phyloP scores from a whole-genome alignment of 2,113 vertebrate genomes.

The Callorhinus ursinus region DNA sequence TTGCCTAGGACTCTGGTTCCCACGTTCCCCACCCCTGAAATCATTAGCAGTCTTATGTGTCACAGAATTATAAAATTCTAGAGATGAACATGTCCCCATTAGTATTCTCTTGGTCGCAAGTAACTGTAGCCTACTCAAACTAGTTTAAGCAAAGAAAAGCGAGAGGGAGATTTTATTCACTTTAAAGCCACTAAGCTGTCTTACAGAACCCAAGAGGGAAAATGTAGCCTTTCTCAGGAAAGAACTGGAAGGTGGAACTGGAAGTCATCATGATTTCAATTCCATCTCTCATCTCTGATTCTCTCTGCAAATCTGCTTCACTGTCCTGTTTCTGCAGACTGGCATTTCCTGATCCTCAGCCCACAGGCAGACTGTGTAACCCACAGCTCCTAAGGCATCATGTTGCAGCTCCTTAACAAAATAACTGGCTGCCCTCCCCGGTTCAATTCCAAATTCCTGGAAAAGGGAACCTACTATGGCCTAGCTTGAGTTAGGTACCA shows the following conservation, averaged over 20 bases:
- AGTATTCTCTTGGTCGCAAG: neutral
- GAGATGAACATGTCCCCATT: neutral
- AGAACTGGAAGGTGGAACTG: neutral
- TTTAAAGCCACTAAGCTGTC: neutral
- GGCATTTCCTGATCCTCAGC: neutral
- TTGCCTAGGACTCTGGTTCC: neutral
- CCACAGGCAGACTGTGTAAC: neutral
- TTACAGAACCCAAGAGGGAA: neutral
- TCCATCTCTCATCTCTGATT: neutral
- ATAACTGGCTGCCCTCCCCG: neutral
- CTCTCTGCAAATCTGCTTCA: neutral
- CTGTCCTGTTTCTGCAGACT: neutral
- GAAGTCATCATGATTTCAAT: neutral
- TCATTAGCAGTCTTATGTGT: neutral
- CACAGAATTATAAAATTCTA: neutral
- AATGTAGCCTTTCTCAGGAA: conserved; percentile 10
- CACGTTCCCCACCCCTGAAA: neutral
- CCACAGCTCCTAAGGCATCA: neutral
- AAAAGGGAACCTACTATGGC: neutral
- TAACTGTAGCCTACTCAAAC: neutral
- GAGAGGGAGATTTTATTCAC: neutral
- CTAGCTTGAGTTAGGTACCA: neutral
- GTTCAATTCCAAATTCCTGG: neutral
- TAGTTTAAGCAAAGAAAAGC: neutral
- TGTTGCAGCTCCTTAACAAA: neutral